Evolutionary conservation across 2,888 invertebrate species (phyloP).

Genomic region (Leptothorax acervorum): DNA sequence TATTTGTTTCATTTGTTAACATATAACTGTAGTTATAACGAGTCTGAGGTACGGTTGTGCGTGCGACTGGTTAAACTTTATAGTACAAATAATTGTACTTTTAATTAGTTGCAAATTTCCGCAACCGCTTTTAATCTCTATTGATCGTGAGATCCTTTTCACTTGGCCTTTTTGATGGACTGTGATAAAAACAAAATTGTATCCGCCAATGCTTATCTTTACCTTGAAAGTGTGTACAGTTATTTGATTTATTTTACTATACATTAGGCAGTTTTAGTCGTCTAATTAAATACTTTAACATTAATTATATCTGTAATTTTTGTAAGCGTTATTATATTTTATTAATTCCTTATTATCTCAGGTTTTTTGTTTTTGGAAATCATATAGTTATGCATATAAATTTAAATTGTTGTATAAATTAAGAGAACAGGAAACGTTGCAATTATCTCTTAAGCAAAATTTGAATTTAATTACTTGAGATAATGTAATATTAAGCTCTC

Average conservation of each 20-base stretch:
- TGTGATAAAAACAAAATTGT: not conserved
- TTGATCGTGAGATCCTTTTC: no score
- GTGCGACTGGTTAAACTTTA: not conserved
- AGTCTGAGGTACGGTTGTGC: not conserved
- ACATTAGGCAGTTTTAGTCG: not conserved
- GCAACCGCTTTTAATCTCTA: no score
- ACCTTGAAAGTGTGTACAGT: not conserved
- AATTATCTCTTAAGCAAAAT: constrained; percentile 18
- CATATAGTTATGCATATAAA: not conserved
- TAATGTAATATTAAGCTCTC: constrained; percentile 12
- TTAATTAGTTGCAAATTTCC: no score
- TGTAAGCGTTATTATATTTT: constrained; percentile 1
- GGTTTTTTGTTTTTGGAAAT: not conserved
- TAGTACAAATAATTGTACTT: not conserved
- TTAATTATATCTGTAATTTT: not conserved
- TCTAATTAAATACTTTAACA: constrained; percentile 1
- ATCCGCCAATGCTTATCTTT: not conserved
- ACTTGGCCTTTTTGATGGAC: no score
- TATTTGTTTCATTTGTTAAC: not conserved
- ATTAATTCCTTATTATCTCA: not conserved
- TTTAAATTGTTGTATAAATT: not conserved
- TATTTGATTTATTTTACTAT: not conserved
- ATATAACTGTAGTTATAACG: not conserved
- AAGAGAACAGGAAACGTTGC: not conserved
- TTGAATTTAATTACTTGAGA: constrained; percentile 32